A percentile compares a stretch with the other conserved stretches of the same genome.
These are phyloP conservation scores for Pogoniulus pusillus DNA, from an alignment of 2,797 vertebrate species.

Conservation along the genomic window DNA sequence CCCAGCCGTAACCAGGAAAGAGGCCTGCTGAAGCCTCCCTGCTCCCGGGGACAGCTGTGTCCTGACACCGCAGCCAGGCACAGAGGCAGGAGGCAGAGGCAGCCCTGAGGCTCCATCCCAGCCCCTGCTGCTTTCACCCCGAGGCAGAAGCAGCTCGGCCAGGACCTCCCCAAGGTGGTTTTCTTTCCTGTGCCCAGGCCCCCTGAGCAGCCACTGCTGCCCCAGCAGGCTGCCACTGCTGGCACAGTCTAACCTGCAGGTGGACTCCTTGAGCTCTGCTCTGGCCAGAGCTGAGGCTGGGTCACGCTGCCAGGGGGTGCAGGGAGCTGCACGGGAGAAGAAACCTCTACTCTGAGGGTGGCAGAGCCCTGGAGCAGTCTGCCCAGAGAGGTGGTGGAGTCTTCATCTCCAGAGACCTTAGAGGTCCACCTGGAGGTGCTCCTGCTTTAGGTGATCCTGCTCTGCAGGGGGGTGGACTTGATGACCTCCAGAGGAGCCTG, in stretches of 20 bases:
- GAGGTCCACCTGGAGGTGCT: too few relatives aligned
- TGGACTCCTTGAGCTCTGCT: background rate
- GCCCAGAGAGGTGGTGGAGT: too few relatives aligned
- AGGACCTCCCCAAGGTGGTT: background rate
- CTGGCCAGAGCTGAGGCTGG: too few relatives aligned
- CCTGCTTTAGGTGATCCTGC: too few relatives aligned
- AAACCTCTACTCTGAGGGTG: too few relatives aligned
- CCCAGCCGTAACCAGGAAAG: background rate
- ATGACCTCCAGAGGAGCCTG: too few relatives aligned
- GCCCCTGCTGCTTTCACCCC: background rate
- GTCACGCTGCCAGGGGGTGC: too few relatives aligned
- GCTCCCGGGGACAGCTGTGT: background rate
- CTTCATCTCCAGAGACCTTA: too few relatives aligned
- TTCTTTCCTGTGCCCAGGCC: background rate
- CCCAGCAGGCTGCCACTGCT: background rate
- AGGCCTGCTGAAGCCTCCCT: background rate
- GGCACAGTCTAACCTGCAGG: background rate
- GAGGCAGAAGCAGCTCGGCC: background rate
- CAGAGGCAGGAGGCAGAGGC: background rate
- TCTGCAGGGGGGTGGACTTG: too few relatives aligned
- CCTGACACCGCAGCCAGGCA: background rate
- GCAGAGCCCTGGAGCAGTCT: too few relatives aligned
- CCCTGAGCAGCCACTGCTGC: background rate
- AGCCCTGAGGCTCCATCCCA: background rate
- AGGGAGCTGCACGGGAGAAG: too few relatives aligned